A percentile compares a stretch with the other conserved stretches of the same genome.
phyloP scores from a whole-genome alignment of 2,113 vertebrate genomes.

The Brienomyrus longianalis region DNA sequence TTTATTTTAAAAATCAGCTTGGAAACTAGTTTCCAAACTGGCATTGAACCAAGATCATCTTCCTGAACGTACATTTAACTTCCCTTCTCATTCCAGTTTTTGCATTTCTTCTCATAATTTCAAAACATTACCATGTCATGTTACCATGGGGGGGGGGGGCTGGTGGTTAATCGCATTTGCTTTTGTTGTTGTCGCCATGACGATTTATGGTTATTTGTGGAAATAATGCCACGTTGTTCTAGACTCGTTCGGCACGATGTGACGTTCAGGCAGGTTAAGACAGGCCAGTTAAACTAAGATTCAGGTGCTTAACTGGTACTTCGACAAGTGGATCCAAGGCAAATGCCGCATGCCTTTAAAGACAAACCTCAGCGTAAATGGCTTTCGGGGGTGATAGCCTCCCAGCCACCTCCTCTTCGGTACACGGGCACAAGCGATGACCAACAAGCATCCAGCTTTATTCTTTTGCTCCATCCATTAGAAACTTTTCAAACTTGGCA shows the following conservation, averaged over 20 bases:
- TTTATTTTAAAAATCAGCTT: not conserved
- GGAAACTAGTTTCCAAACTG: not conserved
- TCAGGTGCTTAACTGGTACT: conserved; percentile 20
- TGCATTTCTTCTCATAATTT: not conserved
- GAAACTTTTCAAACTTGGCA: not conserved
- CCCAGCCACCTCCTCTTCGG: not conserved
- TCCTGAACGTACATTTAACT: not conserved
- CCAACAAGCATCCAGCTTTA: not conserved
- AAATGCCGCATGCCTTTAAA: not conserved
- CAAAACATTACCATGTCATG: not conserved
- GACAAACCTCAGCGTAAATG: not conserved
- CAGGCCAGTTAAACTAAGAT: not conserved
- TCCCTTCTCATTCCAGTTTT: not conserved
- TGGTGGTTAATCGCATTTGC: not conserved
- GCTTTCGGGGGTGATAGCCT: not conserved
- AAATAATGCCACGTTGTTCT: conserved; percentile 24
- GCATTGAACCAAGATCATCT: not conserved
- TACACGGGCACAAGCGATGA: not conserved
- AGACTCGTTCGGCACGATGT: conserved; percentile 26
- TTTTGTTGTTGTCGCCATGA: not conserved
- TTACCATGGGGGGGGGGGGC: not conserved
- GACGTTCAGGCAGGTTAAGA: conserved; percentile 30
- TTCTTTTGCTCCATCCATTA: not conserved
- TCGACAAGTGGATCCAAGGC: conserved; percentile 1
- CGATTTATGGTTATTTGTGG: not conserved